Base-by-base conservation (phyloP, 2,888 invertebrate species). In the Stramonita haemastoma region DNA sequence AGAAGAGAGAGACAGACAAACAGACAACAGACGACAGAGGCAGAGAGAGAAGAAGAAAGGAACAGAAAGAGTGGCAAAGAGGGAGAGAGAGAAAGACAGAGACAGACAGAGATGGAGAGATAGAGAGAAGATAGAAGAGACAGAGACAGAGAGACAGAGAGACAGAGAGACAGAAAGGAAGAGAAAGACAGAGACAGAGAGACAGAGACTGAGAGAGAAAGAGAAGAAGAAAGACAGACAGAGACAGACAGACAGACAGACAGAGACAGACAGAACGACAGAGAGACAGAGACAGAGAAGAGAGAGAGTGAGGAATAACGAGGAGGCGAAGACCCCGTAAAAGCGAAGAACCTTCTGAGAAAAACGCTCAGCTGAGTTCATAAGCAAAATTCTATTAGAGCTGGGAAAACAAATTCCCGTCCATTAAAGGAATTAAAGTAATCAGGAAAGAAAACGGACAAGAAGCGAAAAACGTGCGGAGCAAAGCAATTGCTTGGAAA, bases 261-360 rank as follows among this genome's bases (percentile, higher is more conserved):
- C 66, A 86, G 66, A 66, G 66, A 86, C 66, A 32, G 66, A 86
- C 32, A 60, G 86, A 86, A 5, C 29, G 86, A 60, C 13, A 60
- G 66, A 86, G 86, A 86, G 86, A 86, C 32, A 86, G 86, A 32
- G 86, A 86, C 32, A 66, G n/a, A 60, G 36, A 34, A 66, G 32
- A 66, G 66, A 32, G 66, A 66, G 32, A 29, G n/a, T 11, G 86
- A 86, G 66, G 79, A 73, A 46, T 46, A 46, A 46, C 46, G 46
- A 46, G 46, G 46, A 46, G 46, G 46, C 8, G 46, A 46, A 46
- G 8, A 46, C 6, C 5, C 22, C 73, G 13, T 22, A n/a, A 73
- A 26, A 26, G n/a, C 11, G 73, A 73, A 73, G n/a, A 11, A n/a
- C 73, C 26, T 22, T n/a, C 73, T 73, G n/a, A 26, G n/a, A 73